Evolutionary conservation across 2,888 invertebrate genomes (phyloP).

Genomic region (Idaea straminata): DNA sequence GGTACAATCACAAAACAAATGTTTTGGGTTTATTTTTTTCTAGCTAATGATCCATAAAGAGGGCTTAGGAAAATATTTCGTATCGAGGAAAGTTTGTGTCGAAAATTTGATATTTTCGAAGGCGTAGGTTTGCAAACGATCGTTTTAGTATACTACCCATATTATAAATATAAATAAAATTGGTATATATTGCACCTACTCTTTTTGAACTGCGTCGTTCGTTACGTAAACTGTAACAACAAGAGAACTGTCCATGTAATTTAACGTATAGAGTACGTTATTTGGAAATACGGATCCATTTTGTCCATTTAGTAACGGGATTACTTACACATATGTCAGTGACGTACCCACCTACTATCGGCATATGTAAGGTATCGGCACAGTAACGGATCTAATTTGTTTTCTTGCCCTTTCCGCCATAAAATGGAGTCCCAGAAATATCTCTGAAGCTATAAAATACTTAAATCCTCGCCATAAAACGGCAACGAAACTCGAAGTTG

Average conservation of each 20-base stretch:
- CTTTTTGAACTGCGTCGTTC: not conserved
- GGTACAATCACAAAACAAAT: not conserved
- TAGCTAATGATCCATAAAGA: not conserved
- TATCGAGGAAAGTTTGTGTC: not conserved
- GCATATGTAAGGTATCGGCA: conserved; percentile 6
- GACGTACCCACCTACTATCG: conserved; percentile 4
- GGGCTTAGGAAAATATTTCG: not conserved
- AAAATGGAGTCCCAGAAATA: conserved; percentile 33
- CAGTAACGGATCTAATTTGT: conserved; percentile 10
- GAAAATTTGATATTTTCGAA: not conserved
- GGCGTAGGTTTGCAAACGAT: not conserved
- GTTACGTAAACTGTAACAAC: not conserved
- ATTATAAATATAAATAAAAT: not conserved
- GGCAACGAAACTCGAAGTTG: conserved; percentile 29
- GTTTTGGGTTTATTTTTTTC: not conserved
- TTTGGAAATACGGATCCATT: not conserved
- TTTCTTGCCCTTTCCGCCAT: conserved; percentile 27
- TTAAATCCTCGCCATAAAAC: conserved; percentile 38
- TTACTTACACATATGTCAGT: conserved; percentile 6
- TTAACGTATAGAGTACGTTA: not conserved
- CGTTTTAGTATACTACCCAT: not conserved
- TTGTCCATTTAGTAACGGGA: not conserved
- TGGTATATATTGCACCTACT: not conserved
- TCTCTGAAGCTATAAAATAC: conserved; percentile 40
- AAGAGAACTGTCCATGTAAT: conserved; percentile 1